Percentiles rank a stretch among this genome's conserved stretches.
These are phyloP conservation scores for Lycocorax pyrrhopterus DNA, from an alignment of 2,113 vertebrate genomes.

Conservation along the genomic window DNA sequence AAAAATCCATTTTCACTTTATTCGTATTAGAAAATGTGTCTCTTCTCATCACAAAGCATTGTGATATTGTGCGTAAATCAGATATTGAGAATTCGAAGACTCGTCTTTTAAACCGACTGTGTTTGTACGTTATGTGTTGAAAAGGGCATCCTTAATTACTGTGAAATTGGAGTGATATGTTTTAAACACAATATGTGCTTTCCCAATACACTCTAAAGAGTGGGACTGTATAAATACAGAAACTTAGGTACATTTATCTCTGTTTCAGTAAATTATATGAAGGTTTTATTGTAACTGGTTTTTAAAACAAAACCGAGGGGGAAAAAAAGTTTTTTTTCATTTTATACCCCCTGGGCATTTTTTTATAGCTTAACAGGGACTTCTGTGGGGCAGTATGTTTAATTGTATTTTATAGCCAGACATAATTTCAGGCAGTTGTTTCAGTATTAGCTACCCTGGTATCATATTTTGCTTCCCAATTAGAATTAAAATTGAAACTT, in stretches of 20 bases:
- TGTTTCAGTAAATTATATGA: not conserved
- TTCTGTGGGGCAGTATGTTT: not conserved
- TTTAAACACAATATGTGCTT: not conserved
- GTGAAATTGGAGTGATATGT: not conserved
- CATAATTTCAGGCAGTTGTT: not conserved
- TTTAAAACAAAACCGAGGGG: not conserved
- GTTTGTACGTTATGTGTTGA: not conserved
- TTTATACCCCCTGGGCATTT: not conserved
- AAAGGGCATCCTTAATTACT: not conserved
- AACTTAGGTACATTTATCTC: not conserved
- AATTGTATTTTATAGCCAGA: not conserved
- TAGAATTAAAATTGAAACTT: constrained; percentile 26
- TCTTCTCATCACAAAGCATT: not conserved
- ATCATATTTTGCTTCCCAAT: constrained; percentile 6
- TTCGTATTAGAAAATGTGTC: constrained; percentile 49
- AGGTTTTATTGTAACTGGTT: not conserved
- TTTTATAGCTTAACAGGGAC: not conserved
- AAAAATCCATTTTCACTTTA: constrained; percentile 25
- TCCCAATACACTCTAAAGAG: not conserved
- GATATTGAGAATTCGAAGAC: not conserved
- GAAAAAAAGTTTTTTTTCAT: not conserved
- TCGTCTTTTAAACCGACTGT: not conserved
- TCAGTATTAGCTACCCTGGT: not conserved
- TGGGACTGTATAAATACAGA: not conserved
- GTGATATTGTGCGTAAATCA: not conserved